Evolutionary conservation across 2,888 invertebrate genomes (phyloP).

Genomic region (Ferdinandea cuprea): DNA sequence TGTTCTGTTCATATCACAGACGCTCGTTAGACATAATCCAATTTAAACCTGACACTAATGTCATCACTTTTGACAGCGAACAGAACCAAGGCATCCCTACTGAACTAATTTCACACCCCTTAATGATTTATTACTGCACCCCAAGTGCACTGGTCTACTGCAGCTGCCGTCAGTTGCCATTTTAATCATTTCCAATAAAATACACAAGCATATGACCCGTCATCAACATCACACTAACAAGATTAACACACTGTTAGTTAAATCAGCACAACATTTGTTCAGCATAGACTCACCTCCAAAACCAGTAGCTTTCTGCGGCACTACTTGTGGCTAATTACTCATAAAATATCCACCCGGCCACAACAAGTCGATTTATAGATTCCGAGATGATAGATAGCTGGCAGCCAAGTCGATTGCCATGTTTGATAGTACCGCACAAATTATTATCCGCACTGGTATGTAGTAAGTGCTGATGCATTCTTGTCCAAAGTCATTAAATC

Average conservation of each 20-base stretch:
- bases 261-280: no score
- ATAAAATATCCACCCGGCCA: background rate
- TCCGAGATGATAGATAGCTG: constrained; percentile 5
- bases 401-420: background rate
- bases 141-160: no score
- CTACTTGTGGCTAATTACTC: background rate
- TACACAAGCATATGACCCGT: no score
- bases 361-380: constrained; percentile 1
- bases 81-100: background rate
- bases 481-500: constrained; percentile 2
- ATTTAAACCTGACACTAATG: constrained; percentile 3
- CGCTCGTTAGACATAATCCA: background rate
- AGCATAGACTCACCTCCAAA: background rate
- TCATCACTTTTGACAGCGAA: background rate
- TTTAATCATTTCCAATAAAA: no score
- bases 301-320: background rate
- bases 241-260: no score
- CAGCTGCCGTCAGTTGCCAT: no score
- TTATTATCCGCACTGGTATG: background rate
- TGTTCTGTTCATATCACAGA: background rate
- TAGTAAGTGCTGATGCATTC: constrained; percentile 12
- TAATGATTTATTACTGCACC: constrained; percentile 28
- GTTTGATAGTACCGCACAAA: background rate
- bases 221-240: no score
- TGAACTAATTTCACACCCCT: constrained; percentile 4